Percentiles rank a stretch among this genome's conserved stretches.
Evolutionary conservation across 2,888 invertebrate species (phyloP).

Genomic region (Conchocele bisecta): DNA sequence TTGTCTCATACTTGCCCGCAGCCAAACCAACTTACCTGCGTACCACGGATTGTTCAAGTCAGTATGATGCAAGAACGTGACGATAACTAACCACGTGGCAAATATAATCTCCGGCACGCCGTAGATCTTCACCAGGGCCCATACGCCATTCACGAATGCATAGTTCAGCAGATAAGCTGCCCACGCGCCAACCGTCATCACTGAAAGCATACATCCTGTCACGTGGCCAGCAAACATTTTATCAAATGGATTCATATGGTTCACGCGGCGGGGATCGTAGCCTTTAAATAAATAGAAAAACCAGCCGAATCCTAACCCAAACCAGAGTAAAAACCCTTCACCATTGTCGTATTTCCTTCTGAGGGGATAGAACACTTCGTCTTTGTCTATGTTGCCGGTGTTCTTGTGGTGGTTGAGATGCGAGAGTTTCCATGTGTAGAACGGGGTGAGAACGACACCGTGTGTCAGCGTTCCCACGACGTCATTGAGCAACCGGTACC

Average conservation of each 20-base stretch:
- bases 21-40: constrained; percentile 41
- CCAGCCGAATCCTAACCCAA: constrained; percentile 76
- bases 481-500: constrained; percentile 71
- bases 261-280: constrained; percentile 72
- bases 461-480: constrained; percentile 74
- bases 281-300: constrained; percentile 74
- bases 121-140: constrained; percentile 69
- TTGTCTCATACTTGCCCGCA: background rate
- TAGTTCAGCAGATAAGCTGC: constrained; percentile 60
- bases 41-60: constrained; percentile 80
- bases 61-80: constrained; percentile 81
- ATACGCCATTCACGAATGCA: constrained; percentile 60
- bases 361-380: constrained; percentile 80
- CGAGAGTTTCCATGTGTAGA: constrained; percentile 79
- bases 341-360: constrained; percentile 54
- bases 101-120: constrained; percentile 75
- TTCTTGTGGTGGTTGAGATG: constrained; percentile 79
- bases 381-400: constrained; percentile 80
- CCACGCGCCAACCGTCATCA: constrained; percentile 63
- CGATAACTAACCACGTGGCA: constrained; percentile 75
- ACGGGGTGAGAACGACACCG: constrained; percentile 75
- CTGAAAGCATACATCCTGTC: constrained; percentile 62
- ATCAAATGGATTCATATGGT: constrained; percentile 69
- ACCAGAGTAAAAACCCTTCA: constrained; percentile 47
- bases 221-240: constrained; percentile 69